Evolutionary conservation across 2,797 vertebrate species (phyloP).

Genomic region (Enteromius unitaeniatus): DNA sequence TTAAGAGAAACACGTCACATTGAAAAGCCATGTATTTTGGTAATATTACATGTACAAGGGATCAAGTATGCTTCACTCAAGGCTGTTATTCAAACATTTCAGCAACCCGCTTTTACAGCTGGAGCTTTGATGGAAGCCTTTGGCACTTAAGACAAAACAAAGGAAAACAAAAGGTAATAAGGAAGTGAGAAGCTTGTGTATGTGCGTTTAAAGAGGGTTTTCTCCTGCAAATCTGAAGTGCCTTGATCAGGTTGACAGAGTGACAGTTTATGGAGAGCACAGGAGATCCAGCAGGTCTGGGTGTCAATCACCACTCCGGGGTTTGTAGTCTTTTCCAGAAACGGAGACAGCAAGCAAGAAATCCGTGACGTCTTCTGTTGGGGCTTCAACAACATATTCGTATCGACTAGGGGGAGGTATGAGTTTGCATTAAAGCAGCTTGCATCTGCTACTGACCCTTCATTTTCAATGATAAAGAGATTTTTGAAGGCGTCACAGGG

Average conservation of each 20-base stretch:
- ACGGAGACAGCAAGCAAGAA: constrained; percentile 1
- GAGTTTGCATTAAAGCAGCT: neutral
- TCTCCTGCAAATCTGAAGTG: constrained; percentile 41
- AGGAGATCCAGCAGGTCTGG: constrained; percentile 68
- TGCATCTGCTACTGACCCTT: constrained; percentile 16
- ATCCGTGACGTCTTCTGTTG: constrained; percentile 19
- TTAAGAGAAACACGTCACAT: constrained; percentile 56
- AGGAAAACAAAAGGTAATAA: constrained; percentile 64
- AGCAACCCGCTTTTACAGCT: constrained; percentile 31
- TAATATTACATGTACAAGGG: constrained; percentile 46
- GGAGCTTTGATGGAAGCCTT: constrained; percentile 62
- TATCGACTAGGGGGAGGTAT: constrained; percentile 2
- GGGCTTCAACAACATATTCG: constrained; percentile 3
- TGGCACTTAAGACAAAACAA: constrained; percentile 61
- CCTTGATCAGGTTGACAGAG: constrained; percentile 67
- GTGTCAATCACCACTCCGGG: constrained; percentile 64
- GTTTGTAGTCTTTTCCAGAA: constrained; percentile 31
- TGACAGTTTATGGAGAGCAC: constrained; percentile 69
- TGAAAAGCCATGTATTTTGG: constrained; percentile 49
- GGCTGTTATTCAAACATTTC: constrained; percentile 64
- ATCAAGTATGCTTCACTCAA: constrained; percentile 56
- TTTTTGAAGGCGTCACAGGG: constrained; percentile 23
- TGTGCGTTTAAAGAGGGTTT: constrained; percentile 61
- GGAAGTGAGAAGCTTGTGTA: constrained; percentile 56
- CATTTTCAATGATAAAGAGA: constrained; percentile 23